Evolutionary conservation across 2,888 invertebrate species (phyloP).

Genomic region (Loripinus fragilis): DNA sequence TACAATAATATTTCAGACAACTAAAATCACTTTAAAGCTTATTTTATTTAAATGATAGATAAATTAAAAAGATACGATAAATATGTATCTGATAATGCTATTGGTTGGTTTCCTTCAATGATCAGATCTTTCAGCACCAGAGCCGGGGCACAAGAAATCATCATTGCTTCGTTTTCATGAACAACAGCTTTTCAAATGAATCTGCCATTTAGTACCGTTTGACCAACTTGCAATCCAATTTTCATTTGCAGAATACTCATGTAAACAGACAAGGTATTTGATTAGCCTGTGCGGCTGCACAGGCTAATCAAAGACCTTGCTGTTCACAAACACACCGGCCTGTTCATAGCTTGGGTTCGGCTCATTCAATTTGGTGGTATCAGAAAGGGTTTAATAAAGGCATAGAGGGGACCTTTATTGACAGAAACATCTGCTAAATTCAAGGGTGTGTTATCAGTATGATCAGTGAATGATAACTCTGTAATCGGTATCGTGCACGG

Average conservation of each 20-base stretch:
- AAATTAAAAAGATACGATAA: constrained; percentile 14
- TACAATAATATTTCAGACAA: neutral
- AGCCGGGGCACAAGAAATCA: too few species aligned
- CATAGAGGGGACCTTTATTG: neutral
- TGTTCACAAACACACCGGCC: too few species aligned
- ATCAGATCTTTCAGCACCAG: constrained; percentile 11
- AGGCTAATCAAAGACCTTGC: too few species aligned
- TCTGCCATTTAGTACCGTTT: too few species aligned
- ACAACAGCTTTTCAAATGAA: too few species aligned
- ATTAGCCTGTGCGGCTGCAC: too few species aligned
- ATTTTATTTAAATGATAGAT: constrained; percentile 20
- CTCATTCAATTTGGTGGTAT: neutral
- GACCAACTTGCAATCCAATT: too few species aligned
- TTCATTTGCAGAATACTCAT: too few species aligned
- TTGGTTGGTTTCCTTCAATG: constrained; percentile 12
- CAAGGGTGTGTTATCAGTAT: constrained; percentile 12
- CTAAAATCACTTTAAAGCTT: neutral
- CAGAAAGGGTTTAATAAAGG: constrained; percentile 1
- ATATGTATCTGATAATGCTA: constrained; percentile 11
- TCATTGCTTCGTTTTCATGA: too few species aligned
- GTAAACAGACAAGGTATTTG: too few species aligned
- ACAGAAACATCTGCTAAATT: constrained; percentile 15
- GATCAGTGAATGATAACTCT: constrained; percentile 1
- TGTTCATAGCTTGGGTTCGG: too few species aligned
- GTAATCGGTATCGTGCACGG: constrained; percentile 12